Percentiles rank a stretch among this genome's conserved stretches.
These are phyloP conservation scores for Zosterops lateralis DNA, from an alignment of 2,113 vertebrate species.

Conservation along the genomic window DNA sequence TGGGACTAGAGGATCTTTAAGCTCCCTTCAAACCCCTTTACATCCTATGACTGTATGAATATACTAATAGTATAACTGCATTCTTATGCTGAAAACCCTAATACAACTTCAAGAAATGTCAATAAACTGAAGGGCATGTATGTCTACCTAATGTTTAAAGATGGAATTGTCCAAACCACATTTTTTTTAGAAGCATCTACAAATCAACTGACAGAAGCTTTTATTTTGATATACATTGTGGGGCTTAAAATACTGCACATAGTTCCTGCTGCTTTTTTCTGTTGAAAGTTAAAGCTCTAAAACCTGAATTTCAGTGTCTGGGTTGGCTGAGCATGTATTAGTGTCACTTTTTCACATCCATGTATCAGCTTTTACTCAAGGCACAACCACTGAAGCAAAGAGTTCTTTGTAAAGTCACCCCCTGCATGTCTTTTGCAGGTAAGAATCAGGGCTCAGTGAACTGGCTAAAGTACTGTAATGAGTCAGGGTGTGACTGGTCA, in stretches of 20 bases:
- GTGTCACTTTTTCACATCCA: not conserved
- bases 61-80: not conserved
- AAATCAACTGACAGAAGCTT: not conserved
- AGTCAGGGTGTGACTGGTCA: not conserved
- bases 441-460: not conserved
- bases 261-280: not conserved
- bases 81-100: not conserved
- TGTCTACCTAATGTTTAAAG: not conserved
- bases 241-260: not conserved
- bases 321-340: not conserved
- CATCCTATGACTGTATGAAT: not conserved
- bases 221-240: not conserved
- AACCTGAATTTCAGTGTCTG: not conserved
- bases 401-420: not conserved
- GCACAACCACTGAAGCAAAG: rapidly evolving
- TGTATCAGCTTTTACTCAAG: not conserved
- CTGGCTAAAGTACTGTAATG: rapidly evolving
- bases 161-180: not conserved
- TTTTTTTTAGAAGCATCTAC: not conserved
- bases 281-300: not conserved
- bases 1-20: not conserved
- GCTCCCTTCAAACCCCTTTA: not conserved
- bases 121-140: not conserved
- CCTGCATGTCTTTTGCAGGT: not conserved
- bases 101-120: not conserved